Percentiles rank a stretch among this genome's conserved stretches.
phyloP scores from a whole-genome alignment of 2,113 vertebrate species.

The Callionymus lyra region DNA sequence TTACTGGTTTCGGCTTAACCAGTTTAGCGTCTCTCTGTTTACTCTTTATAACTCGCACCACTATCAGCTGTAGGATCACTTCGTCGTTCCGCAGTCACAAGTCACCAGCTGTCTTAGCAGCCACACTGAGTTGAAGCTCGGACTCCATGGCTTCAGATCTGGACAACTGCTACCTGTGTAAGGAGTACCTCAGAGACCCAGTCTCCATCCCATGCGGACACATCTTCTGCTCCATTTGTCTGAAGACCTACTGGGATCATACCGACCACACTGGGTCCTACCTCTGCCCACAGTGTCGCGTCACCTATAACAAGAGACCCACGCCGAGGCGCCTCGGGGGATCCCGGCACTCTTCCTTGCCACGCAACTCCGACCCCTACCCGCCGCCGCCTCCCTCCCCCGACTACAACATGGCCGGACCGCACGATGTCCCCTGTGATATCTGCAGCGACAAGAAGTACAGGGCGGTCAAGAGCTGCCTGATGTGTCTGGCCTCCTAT shows the following conservation, averaged over 20 bases:
- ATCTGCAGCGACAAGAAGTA: slow-evolving; percentile 75
- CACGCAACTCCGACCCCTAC: slow-evolving; percentile 37
- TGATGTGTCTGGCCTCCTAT: slow-evolving; percentile 88
- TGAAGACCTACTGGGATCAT: slow-evolving; percentile 75
- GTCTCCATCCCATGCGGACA: slow-evolving; percentile 72
- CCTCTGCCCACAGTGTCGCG: slow-evolving; percentile 63
- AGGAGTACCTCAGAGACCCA: slow-evolving; percentile 65
- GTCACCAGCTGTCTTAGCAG: slow-evolving; percentile 1
- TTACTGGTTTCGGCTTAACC: slow-evolving; percentile 74
- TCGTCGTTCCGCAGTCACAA: slow-evolving; percentile 42
- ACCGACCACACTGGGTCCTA: slow-evolving; percentile 59
- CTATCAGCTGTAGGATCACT: slow-evolving; percentile 46
- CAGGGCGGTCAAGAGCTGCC: slow-evolving; percentile 76
- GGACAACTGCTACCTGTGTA: slow-evolving; percentile 66
- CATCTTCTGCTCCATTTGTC: slow-evolving; percentile 64
- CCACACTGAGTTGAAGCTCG: not conserved
- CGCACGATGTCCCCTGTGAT: slow-evolving; percentile 67
- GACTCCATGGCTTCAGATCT: slow-evolving; percentile 59
- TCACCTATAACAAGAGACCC: slow-evolving; percentile 69
- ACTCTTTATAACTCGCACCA: slow-evolving; percentile 57
- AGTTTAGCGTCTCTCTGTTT: slow-evolving; percentile 68
- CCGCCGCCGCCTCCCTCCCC: slow-evolving; percentile 66
- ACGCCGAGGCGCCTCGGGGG: slow-evolving; percentile 50
- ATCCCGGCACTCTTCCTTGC: slow-evolving; percentile 37
- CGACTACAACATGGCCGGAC: slow-evolving; percentile 70